These are phyloP conservation scores for Fabriciana adippe DNA, from an alignment of 2,888 invertebrate species.

Conservation along the genomic window DNA sequence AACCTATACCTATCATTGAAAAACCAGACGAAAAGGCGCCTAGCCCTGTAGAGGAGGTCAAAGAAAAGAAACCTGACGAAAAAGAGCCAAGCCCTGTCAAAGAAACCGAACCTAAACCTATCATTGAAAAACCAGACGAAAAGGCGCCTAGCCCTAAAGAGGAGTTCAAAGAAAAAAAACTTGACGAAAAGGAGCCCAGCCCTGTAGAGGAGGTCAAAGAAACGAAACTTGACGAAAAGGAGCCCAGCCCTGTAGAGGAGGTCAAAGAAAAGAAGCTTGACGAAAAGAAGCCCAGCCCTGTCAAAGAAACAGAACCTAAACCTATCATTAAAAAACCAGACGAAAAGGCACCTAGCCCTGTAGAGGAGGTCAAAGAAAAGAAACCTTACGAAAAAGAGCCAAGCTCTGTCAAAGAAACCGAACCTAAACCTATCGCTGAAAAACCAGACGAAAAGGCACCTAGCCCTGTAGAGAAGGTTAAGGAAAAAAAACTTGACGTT, in stretches of 20 bases:
- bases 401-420: slow-evolving; percentile 26
- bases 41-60: neutral
- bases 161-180: neutral
- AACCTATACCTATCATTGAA: neutral
- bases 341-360: slow-evolving; percentile 17
- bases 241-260: no score
- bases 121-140: slow-evolving; percentile 12
- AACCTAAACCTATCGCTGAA: slow-evolving; percentile 29
- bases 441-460: slow-evolving; percentile 26
- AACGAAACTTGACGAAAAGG: slow-evolving; percentile 23
- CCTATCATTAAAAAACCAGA: slow-evolving; percentile 9
- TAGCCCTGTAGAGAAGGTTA: slow-evolving; percentile 28
- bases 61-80: neutral
- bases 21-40: slow-evolving; percentile 18
- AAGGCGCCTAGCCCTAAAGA: slow-evolving; percentile 23
- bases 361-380: slow-evolving; percentile 1
- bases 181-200: slow-evolving; percentile 28
- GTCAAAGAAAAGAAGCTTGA: neutral
- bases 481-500: slow-evolving; percentile 16
- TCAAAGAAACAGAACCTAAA: slow-evolving; percentile 25
- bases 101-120: neutral
- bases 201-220: slow-evolving; percentile 6
- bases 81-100: slow-evolving; percentile 1
- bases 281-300: slow-evolving; percentile 26
- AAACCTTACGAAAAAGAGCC: no score